Percentiles rank a stretch among this genome's conserved stretches.
These are phyloP conservation scores for Thamnophis sirtalis DNA, from an alignment of 2,113 vertebrate species.

Conservation along the genomic window DNA sequence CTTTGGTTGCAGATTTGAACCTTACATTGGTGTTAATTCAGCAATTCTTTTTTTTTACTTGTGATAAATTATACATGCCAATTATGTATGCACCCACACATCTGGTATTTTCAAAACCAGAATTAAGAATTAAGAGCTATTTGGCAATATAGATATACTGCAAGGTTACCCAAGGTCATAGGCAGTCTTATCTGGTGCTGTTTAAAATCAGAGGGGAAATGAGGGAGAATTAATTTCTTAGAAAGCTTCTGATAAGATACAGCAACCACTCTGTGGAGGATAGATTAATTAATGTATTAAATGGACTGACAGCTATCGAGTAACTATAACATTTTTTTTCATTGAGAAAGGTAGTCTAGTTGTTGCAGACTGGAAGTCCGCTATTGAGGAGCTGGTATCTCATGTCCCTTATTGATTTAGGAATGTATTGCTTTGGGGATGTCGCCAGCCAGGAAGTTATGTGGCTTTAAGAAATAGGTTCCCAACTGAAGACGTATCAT, in stretches of 20 bases:
- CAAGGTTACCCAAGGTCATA: not conserved
- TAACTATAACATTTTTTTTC: conserved; percentile 11
- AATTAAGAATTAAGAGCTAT: not conserved
- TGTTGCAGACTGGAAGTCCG: conserved; percentile 1
- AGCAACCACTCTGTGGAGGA: conserved; percentile 15
- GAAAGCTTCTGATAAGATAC: conserved; percentile 36
- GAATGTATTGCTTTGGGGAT: conserved; percentile 42
- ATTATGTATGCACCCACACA: not conserved
- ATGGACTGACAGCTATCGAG: conserved; percentile 22
- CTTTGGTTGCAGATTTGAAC: not conserved
- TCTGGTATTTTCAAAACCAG: not conserved
- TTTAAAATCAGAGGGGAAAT: not conserved
- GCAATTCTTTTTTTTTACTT: not conserved
- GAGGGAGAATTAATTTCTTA: conserved; percentile 24
- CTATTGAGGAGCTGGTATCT: conserved; percentile 18
- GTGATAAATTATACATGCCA: not conserved
- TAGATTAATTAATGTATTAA: conserved; percentile 19
- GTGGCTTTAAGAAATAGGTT: conserved; percentile 10
- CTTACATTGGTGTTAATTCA: not conserved
- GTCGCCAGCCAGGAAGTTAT: not conserved
- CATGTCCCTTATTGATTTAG: conserved; percentile 25
- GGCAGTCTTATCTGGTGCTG: not conserved
- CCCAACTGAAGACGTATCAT: conserved; percentile 19
- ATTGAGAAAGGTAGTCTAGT: conserved; percentile 24
- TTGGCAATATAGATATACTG: not conserved